Percentiles rank a stretch among this genome's conserved stretches.
Evolutionary conservation across 1,140 invertebrate genomes (phyloP).

Genomic region (Neotoxoptera formosana): DNA sequence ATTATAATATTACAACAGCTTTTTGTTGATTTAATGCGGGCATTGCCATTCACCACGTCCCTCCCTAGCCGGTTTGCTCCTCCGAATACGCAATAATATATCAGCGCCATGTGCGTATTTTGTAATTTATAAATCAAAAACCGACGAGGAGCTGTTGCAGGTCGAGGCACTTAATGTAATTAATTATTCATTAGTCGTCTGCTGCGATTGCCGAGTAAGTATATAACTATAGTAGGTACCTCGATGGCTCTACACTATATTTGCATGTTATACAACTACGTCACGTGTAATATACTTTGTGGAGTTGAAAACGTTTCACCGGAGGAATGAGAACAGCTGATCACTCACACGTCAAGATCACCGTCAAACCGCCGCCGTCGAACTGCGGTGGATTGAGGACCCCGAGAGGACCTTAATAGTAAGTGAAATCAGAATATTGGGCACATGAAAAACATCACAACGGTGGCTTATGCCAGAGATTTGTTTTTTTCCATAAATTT

Average conservation of each 20-base stretch:
- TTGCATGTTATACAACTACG: neutral
- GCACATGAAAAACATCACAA: too few relatives aligned
- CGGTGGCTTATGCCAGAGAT: too few relatives aligned
- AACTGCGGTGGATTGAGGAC: too few relatives aligned
- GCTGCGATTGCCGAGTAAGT: neutral
- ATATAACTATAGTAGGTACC: neutral
- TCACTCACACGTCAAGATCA: too few relatives aligned
- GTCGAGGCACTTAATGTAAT: neutral
- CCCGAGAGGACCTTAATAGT: too few relatives aligned
- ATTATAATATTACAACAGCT: neutral
- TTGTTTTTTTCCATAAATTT: too few relatives aligned
- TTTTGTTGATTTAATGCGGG: neutral
- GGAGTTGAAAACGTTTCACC: neutral
- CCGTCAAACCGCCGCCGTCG: too few relatives aligned
- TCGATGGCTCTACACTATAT: neutral
- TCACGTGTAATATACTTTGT: neutral
- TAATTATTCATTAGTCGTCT: conserved; percentile 25
- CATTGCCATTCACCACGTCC: neutral
- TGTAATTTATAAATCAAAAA: neutral
- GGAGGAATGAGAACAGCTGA: neutral
- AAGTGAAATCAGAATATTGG: too few relatives aligned
- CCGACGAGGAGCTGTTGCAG: neutral
- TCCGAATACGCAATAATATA: neutral
- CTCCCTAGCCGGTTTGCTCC: neutral
- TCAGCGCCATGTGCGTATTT: neutral